Evolutionary conservation across 2,797 vertebrate genomes (phyloP).

Genomic region (Schizopygopsis malacanthus): DNA sequence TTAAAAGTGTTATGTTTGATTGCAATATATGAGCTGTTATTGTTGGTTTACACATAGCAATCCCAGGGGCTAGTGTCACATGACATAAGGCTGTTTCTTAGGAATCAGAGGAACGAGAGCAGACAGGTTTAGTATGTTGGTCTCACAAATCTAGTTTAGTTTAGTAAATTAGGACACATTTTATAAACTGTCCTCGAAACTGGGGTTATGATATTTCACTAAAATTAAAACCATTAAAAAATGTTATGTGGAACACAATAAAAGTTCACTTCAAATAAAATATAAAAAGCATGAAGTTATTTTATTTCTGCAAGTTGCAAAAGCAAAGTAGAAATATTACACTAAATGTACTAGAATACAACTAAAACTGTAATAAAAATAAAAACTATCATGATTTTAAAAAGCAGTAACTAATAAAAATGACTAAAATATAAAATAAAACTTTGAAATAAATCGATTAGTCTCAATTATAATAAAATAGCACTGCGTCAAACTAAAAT

Average conservation of each 20-base stretch:
- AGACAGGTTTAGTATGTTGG: neutral
- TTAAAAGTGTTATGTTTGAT: neutral
- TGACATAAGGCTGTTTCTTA: neutral
- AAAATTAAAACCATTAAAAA: neutral
- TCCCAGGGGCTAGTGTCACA: neutral
- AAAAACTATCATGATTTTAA: too few species aligned
- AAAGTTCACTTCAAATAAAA: too few species aligned
- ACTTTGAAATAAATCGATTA: too few species aligned
- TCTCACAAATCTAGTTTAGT: neutral
- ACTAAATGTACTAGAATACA: too few species aligned
- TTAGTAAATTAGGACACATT: neutral
- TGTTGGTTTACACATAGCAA: neutral
- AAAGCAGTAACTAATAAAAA: too few species aligned
- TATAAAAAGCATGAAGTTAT: too few species aligned
- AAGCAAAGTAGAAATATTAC: neutral
- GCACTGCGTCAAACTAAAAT: neutral
- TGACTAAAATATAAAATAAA: too few species aligned
- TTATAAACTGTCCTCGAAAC: neutral
- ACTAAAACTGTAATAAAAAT: too few species aligned
- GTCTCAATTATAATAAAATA: too few species aligned
- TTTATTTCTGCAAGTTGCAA: neutral
- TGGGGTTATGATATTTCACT: neutral
- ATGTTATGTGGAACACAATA: neutral
- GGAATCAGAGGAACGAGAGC: neutral
- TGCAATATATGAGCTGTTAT: neutral